Percentiles rank a stretch among this genome's conserved stretches.
phyloP scores from a whole-genome alignment of 2,113 vertebrate genomes.

The Serilophus lunatus region DNA sequence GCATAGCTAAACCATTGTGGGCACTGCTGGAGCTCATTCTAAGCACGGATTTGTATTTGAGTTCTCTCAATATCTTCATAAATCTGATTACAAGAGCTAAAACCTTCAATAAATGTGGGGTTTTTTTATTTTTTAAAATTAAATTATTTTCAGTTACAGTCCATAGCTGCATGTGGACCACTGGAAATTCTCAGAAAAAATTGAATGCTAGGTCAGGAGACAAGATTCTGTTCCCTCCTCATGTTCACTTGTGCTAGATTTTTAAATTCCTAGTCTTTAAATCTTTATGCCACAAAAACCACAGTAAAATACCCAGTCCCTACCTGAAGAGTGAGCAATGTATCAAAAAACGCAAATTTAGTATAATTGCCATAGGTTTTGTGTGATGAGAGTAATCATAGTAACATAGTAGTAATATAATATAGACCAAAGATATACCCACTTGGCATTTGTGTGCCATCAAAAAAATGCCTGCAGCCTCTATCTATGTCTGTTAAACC shows the following conservation, averaged over 20 bases:
- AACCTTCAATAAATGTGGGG: background rate
- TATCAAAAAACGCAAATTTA: background rate
- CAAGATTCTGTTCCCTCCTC: background rate
- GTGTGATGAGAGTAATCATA: background rate
- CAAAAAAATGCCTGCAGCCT: background rate
- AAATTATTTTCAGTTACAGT: background rate
- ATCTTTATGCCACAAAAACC: background rate
- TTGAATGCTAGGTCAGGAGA: background rate
- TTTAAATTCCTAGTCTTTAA: background rate
- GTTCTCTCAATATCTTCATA: background rate
- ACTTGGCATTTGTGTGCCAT: background rate
- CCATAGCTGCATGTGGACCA: background rate
- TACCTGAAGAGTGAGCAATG: background rate
- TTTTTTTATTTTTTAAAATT: background rate
- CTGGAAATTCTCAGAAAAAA: background rate
- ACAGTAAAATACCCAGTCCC: background rate
- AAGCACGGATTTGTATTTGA: background rate
- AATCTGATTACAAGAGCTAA: background rate
- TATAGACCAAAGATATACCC: fast-evolving
- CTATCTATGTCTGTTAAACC: background rate
- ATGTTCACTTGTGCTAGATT: background rate
- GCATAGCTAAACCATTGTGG: background rate
- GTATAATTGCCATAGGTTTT: background rate
- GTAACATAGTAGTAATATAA: background rate
- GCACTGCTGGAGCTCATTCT: background rate